Evolutionary conservation across 2,888 invertebrate genomes (phyloP).

Genomic region (Lasioglossum malachurum): DNA sequence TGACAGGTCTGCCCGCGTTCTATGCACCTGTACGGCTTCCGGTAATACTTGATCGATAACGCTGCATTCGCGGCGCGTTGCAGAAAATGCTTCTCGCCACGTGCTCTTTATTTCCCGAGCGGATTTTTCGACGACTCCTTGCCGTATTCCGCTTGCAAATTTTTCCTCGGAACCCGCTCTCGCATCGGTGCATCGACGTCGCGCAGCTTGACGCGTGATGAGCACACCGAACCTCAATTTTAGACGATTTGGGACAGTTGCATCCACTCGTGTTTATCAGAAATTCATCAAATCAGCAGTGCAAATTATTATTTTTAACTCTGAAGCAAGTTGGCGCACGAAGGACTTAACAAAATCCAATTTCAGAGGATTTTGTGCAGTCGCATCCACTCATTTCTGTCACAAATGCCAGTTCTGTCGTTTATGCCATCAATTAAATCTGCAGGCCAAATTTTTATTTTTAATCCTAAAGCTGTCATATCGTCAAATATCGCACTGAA

Average conservation of each 20-base stretch:
- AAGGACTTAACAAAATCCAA: no score
- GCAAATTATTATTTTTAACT: not conserved
- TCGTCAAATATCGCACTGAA: no score
- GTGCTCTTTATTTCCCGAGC: constrained; percentile 27
- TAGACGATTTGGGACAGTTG: not conserved
- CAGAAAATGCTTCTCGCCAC: constrained; percentile 44
- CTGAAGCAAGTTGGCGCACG: not conserved
- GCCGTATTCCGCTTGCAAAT: not conserved
- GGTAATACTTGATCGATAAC: constrained; percentile 80
- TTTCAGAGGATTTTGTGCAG: not conserved
- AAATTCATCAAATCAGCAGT: not conserved
- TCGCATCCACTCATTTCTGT: not conserved
- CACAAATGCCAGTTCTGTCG: no score
- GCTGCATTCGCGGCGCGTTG: constrained; percentile 68
- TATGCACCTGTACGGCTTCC: constrained; percentile 76
- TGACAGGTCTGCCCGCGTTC: constrained; percentile 68
- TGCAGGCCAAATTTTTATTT: no score
- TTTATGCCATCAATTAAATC: not conserved
- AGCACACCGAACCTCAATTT: not conserved
- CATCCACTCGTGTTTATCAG: not conserved
- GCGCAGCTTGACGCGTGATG: not conserved
- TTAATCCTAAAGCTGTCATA: no score
- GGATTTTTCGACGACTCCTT: not conserved
- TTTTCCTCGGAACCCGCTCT: not conserved
- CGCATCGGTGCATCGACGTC: not conserved